These are phyloP conservation scores for Dryomyza anilis DNA, from an alignment of 2,888 invertebrate genomes.

Conservation along the genomic window DNA sequence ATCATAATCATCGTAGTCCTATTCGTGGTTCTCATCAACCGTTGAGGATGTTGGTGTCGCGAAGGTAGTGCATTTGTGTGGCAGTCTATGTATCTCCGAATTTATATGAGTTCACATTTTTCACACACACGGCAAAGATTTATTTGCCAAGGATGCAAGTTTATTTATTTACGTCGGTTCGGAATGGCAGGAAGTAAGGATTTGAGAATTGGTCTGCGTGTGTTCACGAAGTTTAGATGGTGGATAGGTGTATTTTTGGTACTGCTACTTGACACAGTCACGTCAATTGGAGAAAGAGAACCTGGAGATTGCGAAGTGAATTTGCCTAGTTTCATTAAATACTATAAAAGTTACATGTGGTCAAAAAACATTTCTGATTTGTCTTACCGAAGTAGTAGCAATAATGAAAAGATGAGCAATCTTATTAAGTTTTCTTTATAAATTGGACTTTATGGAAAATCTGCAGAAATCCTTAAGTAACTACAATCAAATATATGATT, in stretches of 20 bases:
- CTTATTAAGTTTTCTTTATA: too few species aligned
- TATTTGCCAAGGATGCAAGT: background rate
- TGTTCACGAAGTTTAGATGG: too few species aligned
- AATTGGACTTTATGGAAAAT: too few species aligned
- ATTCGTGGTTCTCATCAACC: background rate
- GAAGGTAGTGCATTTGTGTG: background rate
- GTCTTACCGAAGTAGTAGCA: too few species aligned
- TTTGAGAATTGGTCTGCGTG: too few species aligned
- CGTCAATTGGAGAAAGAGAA: background rate
- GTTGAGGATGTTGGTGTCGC: background rate
- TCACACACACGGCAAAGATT: background rate
- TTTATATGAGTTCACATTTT: background rate
- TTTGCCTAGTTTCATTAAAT: too few species aligned
- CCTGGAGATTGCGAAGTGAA: too few species aligned
- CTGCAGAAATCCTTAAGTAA: too few species aligned
- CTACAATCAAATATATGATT: too few species aligned
- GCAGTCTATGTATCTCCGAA: background rate
- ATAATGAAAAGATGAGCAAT: too few species aligned
- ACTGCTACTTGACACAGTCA: slow-evolving; percentile 6
- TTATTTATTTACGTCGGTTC: background rate
- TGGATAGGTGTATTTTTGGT: background rate
- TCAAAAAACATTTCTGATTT: too few species aligned
- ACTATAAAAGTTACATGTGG: too few species aligned
- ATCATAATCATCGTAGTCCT: background rate
- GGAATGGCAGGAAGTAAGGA: background rate